Evolutionary conservation across 2,113 vertebrate species (phyloP).

Genomic region (Cyprinodon brontotheroides): DNA sequence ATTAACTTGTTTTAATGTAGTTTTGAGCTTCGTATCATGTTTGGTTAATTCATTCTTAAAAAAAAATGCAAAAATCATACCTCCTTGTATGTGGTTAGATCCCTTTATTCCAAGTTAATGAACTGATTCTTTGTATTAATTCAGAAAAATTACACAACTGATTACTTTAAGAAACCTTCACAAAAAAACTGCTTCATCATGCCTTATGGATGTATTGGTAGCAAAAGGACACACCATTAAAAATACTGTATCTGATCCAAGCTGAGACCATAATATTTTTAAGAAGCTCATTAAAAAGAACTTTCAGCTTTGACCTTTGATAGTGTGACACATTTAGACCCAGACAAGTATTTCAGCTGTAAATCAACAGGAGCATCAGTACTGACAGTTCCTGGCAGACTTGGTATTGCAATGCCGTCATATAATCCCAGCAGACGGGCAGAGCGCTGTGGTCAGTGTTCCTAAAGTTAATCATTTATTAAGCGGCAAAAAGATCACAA

Average conservation of each 20-base stretch:
- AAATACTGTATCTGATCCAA: neutral
- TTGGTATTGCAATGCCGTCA: neutral
- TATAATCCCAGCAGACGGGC: neutral
- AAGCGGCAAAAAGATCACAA: neutral
- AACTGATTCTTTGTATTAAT: neutral
- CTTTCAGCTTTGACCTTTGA: slow-evolving; percentile 42
- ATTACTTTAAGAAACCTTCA: neutral
- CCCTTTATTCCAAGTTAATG: neutral
- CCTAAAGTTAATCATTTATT: neutral
- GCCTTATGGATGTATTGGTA: neutral
- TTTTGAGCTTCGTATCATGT: neutral
- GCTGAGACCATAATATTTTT: slow-evolving; percentile 11
- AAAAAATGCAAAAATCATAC: neutral
- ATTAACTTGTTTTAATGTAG: neutral
- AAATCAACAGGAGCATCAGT: slow-evolving; percentile 26
- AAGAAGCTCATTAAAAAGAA: slow-evolving; percentile 14
- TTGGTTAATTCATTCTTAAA: too few relatives aligned
- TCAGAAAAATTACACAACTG: neutral
- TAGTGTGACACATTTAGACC: slow-evolving; percentile 36
- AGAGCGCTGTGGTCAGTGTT: neutral
- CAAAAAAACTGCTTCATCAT: neutral
- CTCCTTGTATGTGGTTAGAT: neutral
- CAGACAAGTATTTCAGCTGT: slow-evolving; percentile 18
- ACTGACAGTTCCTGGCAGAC: slow-evolving; percentile 6
- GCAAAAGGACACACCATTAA: neutral